Conservation (phyloP, 2,797 vertebrate genomes). For the Pangasius mekongensis region DNA sequence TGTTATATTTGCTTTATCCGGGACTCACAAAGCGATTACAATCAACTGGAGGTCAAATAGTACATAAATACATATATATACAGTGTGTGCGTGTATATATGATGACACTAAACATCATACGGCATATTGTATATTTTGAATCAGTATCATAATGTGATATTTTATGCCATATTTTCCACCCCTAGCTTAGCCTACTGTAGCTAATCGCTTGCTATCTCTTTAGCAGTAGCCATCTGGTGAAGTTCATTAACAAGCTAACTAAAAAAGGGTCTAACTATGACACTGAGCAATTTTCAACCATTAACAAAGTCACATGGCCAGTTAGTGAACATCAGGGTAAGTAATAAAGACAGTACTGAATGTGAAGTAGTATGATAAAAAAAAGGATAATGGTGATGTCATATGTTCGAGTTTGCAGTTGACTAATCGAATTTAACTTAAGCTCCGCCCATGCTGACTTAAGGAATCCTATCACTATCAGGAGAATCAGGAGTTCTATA, state of each 20-base stretch:
- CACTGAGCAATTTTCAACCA: no score
- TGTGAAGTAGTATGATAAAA: no score
- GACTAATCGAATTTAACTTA: not conserved
- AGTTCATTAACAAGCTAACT: not conserved
- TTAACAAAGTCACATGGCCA: no score
- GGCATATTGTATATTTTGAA: not conserved
- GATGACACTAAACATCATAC: not conserved
- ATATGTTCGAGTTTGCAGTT: not conserved
- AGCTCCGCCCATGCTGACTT: not conserved
- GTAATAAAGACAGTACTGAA: no score
- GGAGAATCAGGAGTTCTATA: not conserved
- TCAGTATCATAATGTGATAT: not conserved
- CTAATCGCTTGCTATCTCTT: not conserved
- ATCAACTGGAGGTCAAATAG: not conserved
- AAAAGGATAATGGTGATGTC: not conserved
- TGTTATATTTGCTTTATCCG: conserved; percentile 1
- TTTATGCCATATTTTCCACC: not conserved
- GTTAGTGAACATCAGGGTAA: no score
- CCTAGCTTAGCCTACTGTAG: not conserved
- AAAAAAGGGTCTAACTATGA: not conserved
- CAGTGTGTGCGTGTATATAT: no score
- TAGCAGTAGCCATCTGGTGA: not conserved
- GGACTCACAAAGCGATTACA: not conserved
- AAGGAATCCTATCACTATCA: not conserved
- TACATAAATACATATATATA: not conserved